Percentiles rank a stretch among this genome's conserved stretches.
phyloP scores from a whole-genome alignment of 2,113 vertebrate species.

The Naja naja region DNA sequence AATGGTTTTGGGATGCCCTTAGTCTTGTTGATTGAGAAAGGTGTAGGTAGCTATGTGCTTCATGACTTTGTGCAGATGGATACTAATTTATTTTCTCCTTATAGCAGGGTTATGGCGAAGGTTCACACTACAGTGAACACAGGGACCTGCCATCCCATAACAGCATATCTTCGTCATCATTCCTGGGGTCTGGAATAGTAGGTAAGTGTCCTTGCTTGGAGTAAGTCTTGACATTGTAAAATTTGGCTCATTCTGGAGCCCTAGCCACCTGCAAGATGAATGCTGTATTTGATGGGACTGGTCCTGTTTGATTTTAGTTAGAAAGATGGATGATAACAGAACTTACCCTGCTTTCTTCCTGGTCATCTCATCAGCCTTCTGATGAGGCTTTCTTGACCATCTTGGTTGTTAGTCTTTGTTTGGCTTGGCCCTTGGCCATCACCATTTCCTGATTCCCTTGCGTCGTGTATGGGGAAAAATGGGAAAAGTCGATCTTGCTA shows the following conservation, averaged over 20 bases:
- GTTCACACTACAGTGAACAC: slow-evolving; percentile 85
- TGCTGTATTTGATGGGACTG: not conserved
- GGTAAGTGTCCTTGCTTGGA: slow-evolving; percentile 70
- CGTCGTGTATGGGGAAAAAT: not conserved
- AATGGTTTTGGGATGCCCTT: not conserved
- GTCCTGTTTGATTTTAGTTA: not conserved
- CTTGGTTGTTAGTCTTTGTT: not conserved
- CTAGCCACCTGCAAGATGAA: no score
- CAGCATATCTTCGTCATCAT: slow-evolving; percentile 78
- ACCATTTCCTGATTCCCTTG: not conserved
- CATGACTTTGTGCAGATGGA: not conserved
- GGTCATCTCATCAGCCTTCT: not conserved
- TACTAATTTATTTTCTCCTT: not conserved
- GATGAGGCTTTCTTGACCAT: not conserved
- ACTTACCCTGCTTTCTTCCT: not conserved
- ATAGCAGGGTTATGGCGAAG: slow-evolving; percentile 83
- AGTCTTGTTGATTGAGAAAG: not conserved
- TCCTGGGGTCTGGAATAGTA: slow-evolving; percentile 87
- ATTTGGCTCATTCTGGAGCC: no score
- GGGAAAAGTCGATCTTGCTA: not conserved
- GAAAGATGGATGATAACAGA: not conserved
- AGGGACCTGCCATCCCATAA: slow-evolving; percentile 77
- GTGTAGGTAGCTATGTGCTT: not conserved
- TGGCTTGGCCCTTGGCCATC: not conserved
- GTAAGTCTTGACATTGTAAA: not conserved